Base-by-base conservation (phyloP, 92 coral and sea anemone species). In the Muricea muricata region DNA sequence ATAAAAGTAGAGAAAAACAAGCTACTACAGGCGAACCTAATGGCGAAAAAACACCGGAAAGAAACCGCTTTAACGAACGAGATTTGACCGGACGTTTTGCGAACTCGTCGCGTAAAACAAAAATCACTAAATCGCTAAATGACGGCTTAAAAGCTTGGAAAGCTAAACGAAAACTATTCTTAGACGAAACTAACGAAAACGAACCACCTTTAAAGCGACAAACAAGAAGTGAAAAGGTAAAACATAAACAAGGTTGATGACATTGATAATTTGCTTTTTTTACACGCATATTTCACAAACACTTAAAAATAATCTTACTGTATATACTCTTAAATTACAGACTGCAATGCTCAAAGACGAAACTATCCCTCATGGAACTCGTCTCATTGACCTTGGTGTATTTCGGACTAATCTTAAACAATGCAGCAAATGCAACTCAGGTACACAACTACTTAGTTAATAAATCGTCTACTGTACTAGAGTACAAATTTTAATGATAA, bases 391-490 rank as follows among this genome's bases (percentile, higher is more conserved):
- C 56, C 20, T 48, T 2, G 56, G 18, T 48, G 20, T 48, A 48
- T 57, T 57, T 20, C 66, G 7, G 24, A 26, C 20, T 6, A 57
- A 26, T 57, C 14, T 57, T 4, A 26, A 57, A 57, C 20, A 13
- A 57, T 57, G 66, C 66, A 57, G 66, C 31, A 13, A 57, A 13
- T 57, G 66, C 31, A 21, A 57, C 24, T 57, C 66, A 57, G 66
- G 66, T 57, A 13, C 2, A 15, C 18, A 7, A 7, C 13, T 15
- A 48, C 18, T 48, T 48, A 48, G 18, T 15, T 48, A 48, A 48
- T 15, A 15, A 7, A 48, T 8, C 10, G 18, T 8, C 56, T 11
- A 39, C 11, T 39, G 11, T 4, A 39, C 11, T 39, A 39, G 45
- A 39, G 45, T 39, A 11, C 45, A 39, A 39, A 39, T 39, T 39